Base-by-base conservation (phyloP, 2,888 invertebrate genomes). In the Drosophila quinaria region DNA sequence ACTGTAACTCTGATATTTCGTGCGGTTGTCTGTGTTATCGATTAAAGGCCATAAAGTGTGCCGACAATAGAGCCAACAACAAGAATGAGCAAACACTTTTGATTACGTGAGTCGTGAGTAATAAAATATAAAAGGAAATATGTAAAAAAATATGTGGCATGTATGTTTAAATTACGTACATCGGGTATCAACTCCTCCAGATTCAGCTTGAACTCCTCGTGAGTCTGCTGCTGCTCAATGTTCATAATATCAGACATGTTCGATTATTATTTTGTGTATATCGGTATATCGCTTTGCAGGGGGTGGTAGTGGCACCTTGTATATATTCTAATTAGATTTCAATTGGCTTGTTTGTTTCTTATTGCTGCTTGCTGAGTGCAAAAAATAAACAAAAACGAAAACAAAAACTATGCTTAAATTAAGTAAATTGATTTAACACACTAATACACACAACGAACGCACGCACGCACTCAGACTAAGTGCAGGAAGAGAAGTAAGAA, bases 221-320 rank as follows among this genome's bases (percentile, higher is more conserved):
- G 69, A 51, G 88, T 77, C 61, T 91, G 78, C 74, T 91, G 88
- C 25, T 91, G 90, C 54, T 90, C 89, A 46, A 92, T 50, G 71
- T 89, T 82, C 72, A 89, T 70, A 76, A 92, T 91, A 77, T 92
- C 93, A 15, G 90, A 80, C 92, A 92, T 92, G 78, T 70, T 78
- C 33, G 25, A 47, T 63, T 13, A 42, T 5, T 44, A 47, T 29
- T 37, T 11, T 19, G 5, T 37, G 17, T 51, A 29, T 46, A 29
- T 25, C 60, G 39, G 17, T 47, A 37, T 46, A 29, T 25, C 60
- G 39, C 33, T 47, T 54, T 49, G 35, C n/a, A 15, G 22, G 29
- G 11, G 31, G 22, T 9, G 56, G 15, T 19, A 17, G 4, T n/a
- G 50, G 39, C 59, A 74, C 62, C 70, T 51, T 46, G 22, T 71